Base-by-base conservation (phyloP, 2,888 invertebrate genomes). In the Nipponacmea schrenckii region DNA sequence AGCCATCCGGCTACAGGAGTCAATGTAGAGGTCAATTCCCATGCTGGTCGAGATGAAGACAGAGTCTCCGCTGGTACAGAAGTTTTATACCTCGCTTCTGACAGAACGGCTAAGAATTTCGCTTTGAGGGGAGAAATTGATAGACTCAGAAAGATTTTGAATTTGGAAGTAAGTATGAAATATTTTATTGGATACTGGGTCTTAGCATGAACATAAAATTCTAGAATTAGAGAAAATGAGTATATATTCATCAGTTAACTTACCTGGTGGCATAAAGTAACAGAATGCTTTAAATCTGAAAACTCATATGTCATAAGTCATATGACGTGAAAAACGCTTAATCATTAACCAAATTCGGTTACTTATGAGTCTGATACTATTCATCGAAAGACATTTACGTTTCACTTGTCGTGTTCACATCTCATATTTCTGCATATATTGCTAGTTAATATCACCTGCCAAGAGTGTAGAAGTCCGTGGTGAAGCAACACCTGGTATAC, bases 1-100 rank as follows among this genome's bases (percentile, higher is more conserved):
- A 69, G 74, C 4, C 87, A 87, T 72, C 80, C 81, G 15, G 72
- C 73, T 67, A 84, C 84, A 17, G 71, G 81, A 62, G 76, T 83
- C 14, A 81, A 85, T 74, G 64, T 85, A 2, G 70, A 77, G 65
- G 67, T 84, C 70, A 77, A 68, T 17, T 78, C 82, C 8, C 80
- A 81, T 44, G 24, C 79, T n/a, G 78, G 75, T 5, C 66, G 70
- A 26, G 74, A 72, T 3, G 72, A 71, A n/a, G 70, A 72, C 12
- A 68, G 69, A 7, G 64, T 73, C 5, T 79, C 79, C 20, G 76
- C 76, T 17, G 84, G 79, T 26, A 64, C 80, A 44, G 71, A 79
- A 31, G 46, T 84, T 45, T 69, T 73, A 20, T 86, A 85, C 76
- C 66, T 77, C 50, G 82, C 79, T 44, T 70, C 76, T 10, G 66